These are phyloP conservation scores for Oreochromis grahami DNA, from an alignment of 2,797 vertebrate species.

Conservation along the genomic window DNA sequence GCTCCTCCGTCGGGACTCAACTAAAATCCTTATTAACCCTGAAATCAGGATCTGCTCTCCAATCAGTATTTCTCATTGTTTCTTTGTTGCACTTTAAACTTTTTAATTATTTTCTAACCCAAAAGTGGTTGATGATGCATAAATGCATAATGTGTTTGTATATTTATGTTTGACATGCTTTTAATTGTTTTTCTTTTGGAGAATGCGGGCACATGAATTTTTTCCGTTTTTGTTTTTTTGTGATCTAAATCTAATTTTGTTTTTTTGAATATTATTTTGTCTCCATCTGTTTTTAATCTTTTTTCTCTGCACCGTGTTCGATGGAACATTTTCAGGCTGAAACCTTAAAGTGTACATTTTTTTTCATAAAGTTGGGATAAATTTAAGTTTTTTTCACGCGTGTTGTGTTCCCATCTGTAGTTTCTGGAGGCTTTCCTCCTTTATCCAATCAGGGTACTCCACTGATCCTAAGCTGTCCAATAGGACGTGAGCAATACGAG, in stretches of 20 bases:
- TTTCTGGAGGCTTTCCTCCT: constrained; percentile 2
- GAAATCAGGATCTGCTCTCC: constrained; percentile 31
- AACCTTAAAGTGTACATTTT: neutral
- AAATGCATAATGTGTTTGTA: constrained; percentile 29
- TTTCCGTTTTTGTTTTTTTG: fast-evolving
- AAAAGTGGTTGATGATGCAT: constrained; percentile 7
- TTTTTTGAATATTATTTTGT: neutral
- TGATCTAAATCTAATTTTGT: neutral
- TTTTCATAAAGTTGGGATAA: neutral
- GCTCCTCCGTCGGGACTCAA: neutral
- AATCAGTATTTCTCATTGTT: constrained; percentile 61
- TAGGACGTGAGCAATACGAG: constrained; percentile 29
- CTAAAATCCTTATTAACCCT: neutral
- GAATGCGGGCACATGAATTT: neutral
- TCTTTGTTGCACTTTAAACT: constrained; percentile 75
- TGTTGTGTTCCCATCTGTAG: neutral
- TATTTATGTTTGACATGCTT: constrained; percentile 53
- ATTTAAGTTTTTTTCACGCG: neutral
- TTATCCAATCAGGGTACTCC: constrained; percentile 45
- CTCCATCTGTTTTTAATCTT: neutral
- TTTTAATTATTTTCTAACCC: constrained; percentile 40
- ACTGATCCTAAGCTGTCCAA: constrained; percentile 16
- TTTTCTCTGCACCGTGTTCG: neutral
- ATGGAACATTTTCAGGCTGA: neutral
- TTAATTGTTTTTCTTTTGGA: neutral